Base-by-base conservation (phyloP, 1,140 invertebrate genomes). In the Megalopta genalis region DNA sequence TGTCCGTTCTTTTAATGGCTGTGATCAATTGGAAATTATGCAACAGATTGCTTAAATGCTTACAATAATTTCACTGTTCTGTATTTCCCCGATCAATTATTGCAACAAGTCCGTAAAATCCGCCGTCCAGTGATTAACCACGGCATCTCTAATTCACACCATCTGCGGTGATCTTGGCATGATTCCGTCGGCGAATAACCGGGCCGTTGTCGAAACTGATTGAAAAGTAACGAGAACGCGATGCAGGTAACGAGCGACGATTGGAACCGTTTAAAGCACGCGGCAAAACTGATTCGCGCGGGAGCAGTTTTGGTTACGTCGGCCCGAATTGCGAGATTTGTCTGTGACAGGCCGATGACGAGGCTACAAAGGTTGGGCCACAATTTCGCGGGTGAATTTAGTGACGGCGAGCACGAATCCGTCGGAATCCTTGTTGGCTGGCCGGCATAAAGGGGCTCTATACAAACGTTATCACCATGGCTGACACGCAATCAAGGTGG, bases 301-400 rank as follows among this genome's bases (percentile, higher is more conserved):
- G 10, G 49, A n/a, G 27, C 37, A 27, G 77, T 42, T 75, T 83
- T 67, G 71, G 59, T 57, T 66, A 80, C 42, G n/a, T 66, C 71
- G 71, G 70, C 37, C 76, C 32, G 63, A 72, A 84, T 80, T 66
- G 39, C 57, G 62, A 75, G 81, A 84, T 83, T 80, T 84, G 77
- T 75, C 60, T 63, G 32, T 80, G 83, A 84, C 83, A 84, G 77
- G 54, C 49, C n/a, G 62, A 65, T 74, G 80, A 85, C 73, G 82
- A 74, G 69, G 64, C 73, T 77, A 32, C 32, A 84, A 85, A 84
- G 81, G 81, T 71, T 71, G 60, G 54, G 59, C 62, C 62, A 59
- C 77, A 80, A 83, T 84, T 83, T 80, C 81, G 67, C 66, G 66
- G 81, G n/a, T 71, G 77, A 83, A 80, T 83, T 80, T 84, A 71